Evolutionary conservation across 2,113 vertebrate species (phyloP).

Genomic region (Siniperca knerii): DNA sequence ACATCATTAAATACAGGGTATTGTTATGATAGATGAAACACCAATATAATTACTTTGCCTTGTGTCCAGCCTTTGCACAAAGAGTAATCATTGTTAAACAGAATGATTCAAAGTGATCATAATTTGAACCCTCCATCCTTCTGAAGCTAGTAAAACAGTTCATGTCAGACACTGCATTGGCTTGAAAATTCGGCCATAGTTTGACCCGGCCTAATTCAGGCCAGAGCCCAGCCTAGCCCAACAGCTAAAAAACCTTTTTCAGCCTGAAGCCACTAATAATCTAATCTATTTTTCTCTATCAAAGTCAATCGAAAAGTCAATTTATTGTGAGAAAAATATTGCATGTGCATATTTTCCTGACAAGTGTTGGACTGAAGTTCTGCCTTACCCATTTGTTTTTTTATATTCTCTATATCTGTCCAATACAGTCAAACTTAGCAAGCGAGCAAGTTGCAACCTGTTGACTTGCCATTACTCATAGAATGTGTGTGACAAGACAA

Average conservation of each 20-base stretch:
- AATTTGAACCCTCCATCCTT: conserved; percentile 9
- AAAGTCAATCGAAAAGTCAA: not conserved
- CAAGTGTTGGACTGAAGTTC: not conserved
- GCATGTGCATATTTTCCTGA: not conserved
- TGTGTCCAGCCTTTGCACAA: conserved; percentile 19
- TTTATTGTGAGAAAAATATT: not conserved
- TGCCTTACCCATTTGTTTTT: not conserved
- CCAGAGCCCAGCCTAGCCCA: not conserved
- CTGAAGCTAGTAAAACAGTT: conserved; percentile 20
- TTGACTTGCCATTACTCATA: not conserved
- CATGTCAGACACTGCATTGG: not conserved
- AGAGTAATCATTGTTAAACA: conserved; percentile 18
- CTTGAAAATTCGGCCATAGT: not conserved
- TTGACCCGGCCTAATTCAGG: not conserved
- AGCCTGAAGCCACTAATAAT: not conserved
- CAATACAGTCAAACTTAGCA: conserved; percentile 19
- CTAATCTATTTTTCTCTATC: not conserved
- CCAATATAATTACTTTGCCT: conserved; percentile 32
- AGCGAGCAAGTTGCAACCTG: conserved; percentile 38
- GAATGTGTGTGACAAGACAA: not conserved
- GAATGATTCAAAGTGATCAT: conserved; percentile 38
- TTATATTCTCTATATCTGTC: not conserved
- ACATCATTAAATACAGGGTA: conserved; percentile 31
- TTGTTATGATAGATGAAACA: conserved; percentile 46
- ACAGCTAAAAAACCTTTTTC: not conserved